phyloP scores from a whole-genome alignment of 2,888 invertebrate genomes.

The Synergus umbraculus region DNA sequence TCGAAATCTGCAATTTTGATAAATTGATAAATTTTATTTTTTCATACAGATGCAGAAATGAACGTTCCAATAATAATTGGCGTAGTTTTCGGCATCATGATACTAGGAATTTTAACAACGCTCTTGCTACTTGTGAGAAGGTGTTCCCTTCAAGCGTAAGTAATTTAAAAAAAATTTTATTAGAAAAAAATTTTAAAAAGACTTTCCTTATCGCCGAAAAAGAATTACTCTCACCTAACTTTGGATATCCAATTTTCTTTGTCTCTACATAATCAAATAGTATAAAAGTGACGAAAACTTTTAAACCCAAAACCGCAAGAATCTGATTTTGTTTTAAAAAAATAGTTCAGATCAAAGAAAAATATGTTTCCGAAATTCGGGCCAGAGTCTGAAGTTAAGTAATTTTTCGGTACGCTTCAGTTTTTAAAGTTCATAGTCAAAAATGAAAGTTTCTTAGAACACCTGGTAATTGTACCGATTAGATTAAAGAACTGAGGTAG shows the following conservation, averaged over 20 bases:
- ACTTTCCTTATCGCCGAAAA: too few relatives aligned
- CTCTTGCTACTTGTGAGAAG: constrained; percentile 70
- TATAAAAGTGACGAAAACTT: too few relatives aligned
- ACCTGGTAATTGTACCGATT: neutral
- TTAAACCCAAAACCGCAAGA: too few relatives aligned
- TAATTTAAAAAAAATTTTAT: constrained; percentile 43
- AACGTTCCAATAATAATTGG: constrained; percentile 68
- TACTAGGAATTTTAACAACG: constrained; percentile 68
- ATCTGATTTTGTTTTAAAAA: too few relatives aligned
- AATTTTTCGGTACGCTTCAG: neutral
- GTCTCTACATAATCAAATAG: too few relatives aligned
- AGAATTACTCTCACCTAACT: too few relatives aligned
- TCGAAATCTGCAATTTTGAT: constrained; percentile 6
- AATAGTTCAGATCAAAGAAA: too few relatives aligned
- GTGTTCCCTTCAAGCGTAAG: constrained; percentile 70
- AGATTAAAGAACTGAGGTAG: constrained; percentile 13
- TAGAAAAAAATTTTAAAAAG: constrained; percentile 1
- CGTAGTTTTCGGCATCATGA: constrained; percentile 70
- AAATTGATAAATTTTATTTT: constrained; percentile 33
- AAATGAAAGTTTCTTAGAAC: neutral
- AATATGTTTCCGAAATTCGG: too few relatives aligned
- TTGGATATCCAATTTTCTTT: too few relatives aligned
- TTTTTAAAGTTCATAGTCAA: neutral
- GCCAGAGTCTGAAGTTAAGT: too few relatives aligned
- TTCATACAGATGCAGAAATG: constrained; percentile 68